phyloP scores from a whole-genome alignment of 2,113 vertebrate genomes.

The Heterotis niloticus region DNA sequence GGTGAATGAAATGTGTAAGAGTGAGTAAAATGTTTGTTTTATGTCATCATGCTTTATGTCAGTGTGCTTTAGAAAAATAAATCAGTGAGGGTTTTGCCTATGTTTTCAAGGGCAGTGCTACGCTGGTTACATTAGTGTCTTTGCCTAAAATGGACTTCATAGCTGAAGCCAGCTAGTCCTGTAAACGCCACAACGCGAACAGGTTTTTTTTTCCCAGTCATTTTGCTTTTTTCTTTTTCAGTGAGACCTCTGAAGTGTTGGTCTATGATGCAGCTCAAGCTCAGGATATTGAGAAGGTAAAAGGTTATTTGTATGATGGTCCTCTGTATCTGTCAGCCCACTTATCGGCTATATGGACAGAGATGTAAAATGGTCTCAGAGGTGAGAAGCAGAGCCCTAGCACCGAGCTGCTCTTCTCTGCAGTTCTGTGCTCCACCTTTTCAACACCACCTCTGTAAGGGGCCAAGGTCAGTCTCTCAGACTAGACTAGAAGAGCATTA shows the following conservation, averaged over 20 bases:
- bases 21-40: slow-evolving; percentile 33
- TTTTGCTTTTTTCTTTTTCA: not conserved
- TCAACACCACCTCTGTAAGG: no score
- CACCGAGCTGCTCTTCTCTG: no score
- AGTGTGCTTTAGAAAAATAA: slow-evolving; percentile 20
- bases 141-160: not conserved
- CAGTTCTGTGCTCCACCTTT: no score
- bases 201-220: not conserved
- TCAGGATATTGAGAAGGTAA: slow-evolving; percentile 21
- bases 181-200: no score
- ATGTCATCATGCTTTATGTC: slow-evolving; percentile 32
- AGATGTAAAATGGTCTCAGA: no score
- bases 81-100: not conserved
- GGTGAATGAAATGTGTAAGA: slow-evolving; percentile 20
- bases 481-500: no score
- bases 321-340: no score
- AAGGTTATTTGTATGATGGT: not conserved
- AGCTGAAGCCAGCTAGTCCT: not conserved
- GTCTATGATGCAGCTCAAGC: not conserved
- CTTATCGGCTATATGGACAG: no score
- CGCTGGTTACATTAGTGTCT: not conserved
- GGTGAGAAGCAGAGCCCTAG: no score
- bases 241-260: slow-evolving; percentile 7
- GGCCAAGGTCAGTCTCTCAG: no score
- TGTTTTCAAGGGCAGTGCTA: not conserved